phyloP scores from a whole-genome alignment of 2,888 invertebrate genomes.

The Troides helena region DNA sequence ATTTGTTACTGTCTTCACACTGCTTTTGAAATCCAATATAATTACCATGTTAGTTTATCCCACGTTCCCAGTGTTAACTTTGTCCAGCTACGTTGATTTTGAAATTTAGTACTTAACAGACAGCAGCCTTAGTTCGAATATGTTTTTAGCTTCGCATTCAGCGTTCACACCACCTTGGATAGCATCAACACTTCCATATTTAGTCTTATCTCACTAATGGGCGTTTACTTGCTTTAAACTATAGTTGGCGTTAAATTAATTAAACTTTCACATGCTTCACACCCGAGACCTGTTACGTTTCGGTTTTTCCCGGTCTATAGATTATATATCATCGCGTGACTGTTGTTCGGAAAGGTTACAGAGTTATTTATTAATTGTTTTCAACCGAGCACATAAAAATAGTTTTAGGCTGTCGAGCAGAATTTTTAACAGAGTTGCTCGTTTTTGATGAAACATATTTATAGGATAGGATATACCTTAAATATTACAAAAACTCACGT shows the following conservation, averaged over 20 bases:
- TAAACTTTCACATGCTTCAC: conserved; percentile 38
- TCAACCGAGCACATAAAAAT: not conserved
- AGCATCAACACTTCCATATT: conserved; percentile 36
- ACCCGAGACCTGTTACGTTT: conserved; percentile 24
- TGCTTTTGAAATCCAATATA: conserved; percentile 47
- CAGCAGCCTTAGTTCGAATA: conserved; percentile 16
- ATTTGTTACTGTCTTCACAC: conserved; percentile 41
- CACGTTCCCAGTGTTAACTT: conserved; percentile 35
- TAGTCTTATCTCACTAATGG: conserved; percentile 36
- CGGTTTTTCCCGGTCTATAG: conserved; percentile 13
- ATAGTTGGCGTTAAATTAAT: conserved; percentile 37
- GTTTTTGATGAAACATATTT: too few relatives aligned
- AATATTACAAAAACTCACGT: too few relatives aligned
- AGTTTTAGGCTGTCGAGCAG: too few relatives aligned
- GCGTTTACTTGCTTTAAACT: conserved; percentile 32
- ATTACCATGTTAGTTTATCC: conserved; percentile 46
- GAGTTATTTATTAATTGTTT: not conserved
- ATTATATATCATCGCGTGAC: conserved; percentile 10
- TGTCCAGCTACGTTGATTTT: conserved; percentile 28
- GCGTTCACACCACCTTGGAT: conserved; percentile 21
- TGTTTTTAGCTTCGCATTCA: conserved; percentile 7
- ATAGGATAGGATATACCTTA: too few relatives aligned
- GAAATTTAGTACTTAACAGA: conserved; percentile 30
- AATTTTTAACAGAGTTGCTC: too few relatives aligned
- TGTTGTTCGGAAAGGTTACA: not conserved